These are phyloP conservation scores for Ophion ellenae DNA, from an alignment of 2,888 invertebrate species.

Conservation along the genomic window DNA sequence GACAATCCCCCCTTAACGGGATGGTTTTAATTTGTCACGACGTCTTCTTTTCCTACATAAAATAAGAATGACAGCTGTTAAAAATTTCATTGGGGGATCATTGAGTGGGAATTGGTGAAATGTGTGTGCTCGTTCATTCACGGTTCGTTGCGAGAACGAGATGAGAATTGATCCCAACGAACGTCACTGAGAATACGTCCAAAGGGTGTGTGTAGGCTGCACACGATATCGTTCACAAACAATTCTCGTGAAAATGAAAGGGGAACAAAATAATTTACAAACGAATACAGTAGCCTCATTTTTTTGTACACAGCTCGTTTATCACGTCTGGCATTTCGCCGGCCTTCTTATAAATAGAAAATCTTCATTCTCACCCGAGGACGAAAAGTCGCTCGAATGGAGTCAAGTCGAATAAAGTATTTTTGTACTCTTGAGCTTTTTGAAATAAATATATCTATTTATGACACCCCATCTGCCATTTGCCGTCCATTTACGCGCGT, in stretches of 20 bases:
- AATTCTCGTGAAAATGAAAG: background rate
- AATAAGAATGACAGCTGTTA: no score
- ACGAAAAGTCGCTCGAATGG: conserved; percentile 51
- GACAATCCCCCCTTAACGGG: no score
- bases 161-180: background rate
- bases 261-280: conserved; percentile 6
- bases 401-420: conserved; percentile 40
- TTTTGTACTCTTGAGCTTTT: conserved; percentile 38
- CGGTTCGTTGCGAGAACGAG: background rate
- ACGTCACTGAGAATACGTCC: background rate
- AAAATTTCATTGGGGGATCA: background rate
- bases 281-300: conserved; percentile 39
- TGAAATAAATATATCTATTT: conserved; percentile 1
- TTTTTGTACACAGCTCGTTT: conserved; percentile 35
- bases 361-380: conserved; percentile 47
- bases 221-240: background rate
- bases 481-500: background rate
- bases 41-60: background rate
- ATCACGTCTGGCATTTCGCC: conserved; percentile 51
- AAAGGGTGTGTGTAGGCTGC: background rate
- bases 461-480: conserved; percentile 5
- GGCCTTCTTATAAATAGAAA: conserved; percentile 55
- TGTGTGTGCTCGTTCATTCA: background rate
- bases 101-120: background rate
- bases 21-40: background rate